phyloP scores from a whole-genome alignment of 2,888 invertebrate genomes.

The Caenorhabditis virilis region DNA sequence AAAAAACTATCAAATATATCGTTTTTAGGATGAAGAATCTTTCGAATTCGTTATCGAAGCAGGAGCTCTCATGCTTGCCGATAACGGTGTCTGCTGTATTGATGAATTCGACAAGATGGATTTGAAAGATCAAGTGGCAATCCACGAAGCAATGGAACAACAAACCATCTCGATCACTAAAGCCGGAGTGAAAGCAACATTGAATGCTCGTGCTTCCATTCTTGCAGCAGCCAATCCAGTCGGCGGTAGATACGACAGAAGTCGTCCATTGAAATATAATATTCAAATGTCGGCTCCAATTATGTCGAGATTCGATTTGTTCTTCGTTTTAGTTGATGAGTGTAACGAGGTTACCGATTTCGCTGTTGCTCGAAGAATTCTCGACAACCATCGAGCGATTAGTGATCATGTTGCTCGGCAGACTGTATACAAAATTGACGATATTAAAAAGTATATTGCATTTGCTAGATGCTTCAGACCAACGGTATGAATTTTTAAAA shows the following conservation, averaged over 20 bases:
- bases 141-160: conserved; percentile 99
- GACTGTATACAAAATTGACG: conserved; percentile 84
- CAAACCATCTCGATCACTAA: conserved; percentile 98
- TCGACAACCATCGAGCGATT: conserved; percentile 82
- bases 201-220: conserved; percentile 96
- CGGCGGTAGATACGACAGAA: conserved; percentile 87
- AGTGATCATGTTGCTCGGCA: conserved; percentile 81
- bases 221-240: conserved; percentile 97
- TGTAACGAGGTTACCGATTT: conserved; percentile 92
- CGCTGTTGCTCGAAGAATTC: conserved; percentile 92
- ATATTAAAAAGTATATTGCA: conserved; percentile 90
- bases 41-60: conserved; percentile 99
- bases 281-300: conserved; percentile 91
- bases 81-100: conserved; percentile 78
- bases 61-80: conserved; percentile 98
- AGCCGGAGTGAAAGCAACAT: conserved; percentile 78
- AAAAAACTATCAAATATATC: no score
- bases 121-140: conserved; percentile 86
- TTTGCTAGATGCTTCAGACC: conserved; percentile 96
- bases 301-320: conserved; percentile 97
- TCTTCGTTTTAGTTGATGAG: conserved; percentile 96
- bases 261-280: conserved; percentile 91
- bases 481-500: conserved; percentile 72
- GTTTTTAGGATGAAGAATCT: conserved; percentile 96
- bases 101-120: conserved; percentile 99